A percentile compares a stretch with the other conserved stretches of the same genome.
Evolutionary conservation across 2,888 invertebrate genomes (phyloP).

Genomic region (Scaeva pyrastri): DNA sequence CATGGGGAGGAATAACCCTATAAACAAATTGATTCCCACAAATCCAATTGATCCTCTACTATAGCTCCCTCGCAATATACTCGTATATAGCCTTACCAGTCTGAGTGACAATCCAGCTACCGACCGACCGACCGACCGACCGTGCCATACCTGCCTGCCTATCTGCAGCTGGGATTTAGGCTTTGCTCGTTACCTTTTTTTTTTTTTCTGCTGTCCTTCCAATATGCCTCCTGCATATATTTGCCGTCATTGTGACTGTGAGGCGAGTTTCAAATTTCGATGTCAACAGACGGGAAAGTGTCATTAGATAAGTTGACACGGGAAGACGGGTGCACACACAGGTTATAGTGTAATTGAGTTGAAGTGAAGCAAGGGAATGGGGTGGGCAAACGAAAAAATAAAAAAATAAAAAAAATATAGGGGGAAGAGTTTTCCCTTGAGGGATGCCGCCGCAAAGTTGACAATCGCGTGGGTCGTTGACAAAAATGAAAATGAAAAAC

Average conservation of each 20-base stretch:
- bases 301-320: constrained; percentile 74
- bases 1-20: constrained; percentile 65
- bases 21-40: constrained; percentile 74
- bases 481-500: constrained; percentile 10
- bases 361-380: constrained; percentile 57
- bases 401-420: background rate
- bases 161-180: constrained; percentile 52
- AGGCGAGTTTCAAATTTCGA: constrained; percentile 66
- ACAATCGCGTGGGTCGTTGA: constrained; percentile 56
- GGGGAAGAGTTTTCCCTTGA: constrained; percentile 47
- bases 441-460: constrained; percentile 64
- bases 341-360: constrained; percentile 73
- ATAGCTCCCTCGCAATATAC: too few species aligned
- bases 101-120: constrained; percentile 61
- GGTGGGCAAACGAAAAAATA: background rate
- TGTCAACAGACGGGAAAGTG: constrained; percentile 75
- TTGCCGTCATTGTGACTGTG: constrained; percentile 45
- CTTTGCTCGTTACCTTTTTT: constrained; percentile 11
- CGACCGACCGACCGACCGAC: background rate
- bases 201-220: constrained; percentile 6
- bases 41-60: constrained; percentile 72
- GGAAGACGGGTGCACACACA: constrained; percentile 57
- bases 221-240: too few species aligned
- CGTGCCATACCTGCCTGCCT: too few species aligned
- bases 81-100: constrained; percentile 38